A percentile compares a stretch with the other conserved stretches of the same genome.
Evolutionary conservation across 2,113 vertebrate species (phyloP).

Genomic region (Forbesichthys agassizii): DNA sequence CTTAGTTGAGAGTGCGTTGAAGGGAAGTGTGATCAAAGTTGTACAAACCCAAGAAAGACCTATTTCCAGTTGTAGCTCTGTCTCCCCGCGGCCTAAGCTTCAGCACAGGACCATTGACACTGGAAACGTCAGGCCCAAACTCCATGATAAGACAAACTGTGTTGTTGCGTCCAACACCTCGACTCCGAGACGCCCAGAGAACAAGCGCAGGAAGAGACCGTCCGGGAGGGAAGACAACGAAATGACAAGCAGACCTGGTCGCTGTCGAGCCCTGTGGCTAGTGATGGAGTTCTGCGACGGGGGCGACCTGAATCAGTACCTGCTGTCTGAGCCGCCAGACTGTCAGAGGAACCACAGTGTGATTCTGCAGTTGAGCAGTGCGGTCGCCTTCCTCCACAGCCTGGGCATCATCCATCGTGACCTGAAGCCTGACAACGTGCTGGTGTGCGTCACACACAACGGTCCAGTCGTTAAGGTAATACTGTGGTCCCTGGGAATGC

Average conservation of each 20-base stretch:
- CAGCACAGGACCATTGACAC: slow-evolving; percentile 12
- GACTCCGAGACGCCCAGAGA: slow-evolving; percentile 42
- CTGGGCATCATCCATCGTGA: slow-evolving; percentile 92
- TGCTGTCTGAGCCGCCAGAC: slow-evolving; percentile 86
- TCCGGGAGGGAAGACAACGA: slow-evolving; percentile 77
- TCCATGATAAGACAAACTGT: neutral
- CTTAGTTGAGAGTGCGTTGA: slow-evolving; percentile 91
- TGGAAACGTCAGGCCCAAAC: neutral
- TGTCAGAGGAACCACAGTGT: slow-evolving; percentile 84
- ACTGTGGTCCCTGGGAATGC: neutral
- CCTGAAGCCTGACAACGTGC: slow-evolving; percentile 95
- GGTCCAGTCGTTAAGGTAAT: slow-evolving; percentile 86
- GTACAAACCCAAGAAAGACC: slow-evolving; percentile 19
- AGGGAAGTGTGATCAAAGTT: slow-evolving; percentile 72
- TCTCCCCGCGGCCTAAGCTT: neutral
- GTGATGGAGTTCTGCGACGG: slow-evolving; percentile 98
- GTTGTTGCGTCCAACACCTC: slow-evolving; percentile 4
- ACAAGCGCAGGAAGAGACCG: slow-evolving; percentile 59
- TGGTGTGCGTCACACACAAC: slow-evolving; percentile 84
- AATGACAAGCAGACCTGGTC: slow-evolving; percentile 59
- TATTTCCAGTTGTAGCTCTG: neutral
- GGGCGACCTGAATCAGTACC: slow-evolving; percentile 91
- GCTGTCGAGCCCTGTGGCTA: slow-evolving; percentile 88
- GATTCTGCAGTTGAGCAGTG: slow-evolving; percentile 89
- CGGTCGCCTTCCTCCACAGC: slow-evolving; percentile 90